These are phyloP conservation scores for Trachelus troglodyta DNA, from an alignment of 2,888 invertebrate species.

Conservation along the genomic window DNA sequence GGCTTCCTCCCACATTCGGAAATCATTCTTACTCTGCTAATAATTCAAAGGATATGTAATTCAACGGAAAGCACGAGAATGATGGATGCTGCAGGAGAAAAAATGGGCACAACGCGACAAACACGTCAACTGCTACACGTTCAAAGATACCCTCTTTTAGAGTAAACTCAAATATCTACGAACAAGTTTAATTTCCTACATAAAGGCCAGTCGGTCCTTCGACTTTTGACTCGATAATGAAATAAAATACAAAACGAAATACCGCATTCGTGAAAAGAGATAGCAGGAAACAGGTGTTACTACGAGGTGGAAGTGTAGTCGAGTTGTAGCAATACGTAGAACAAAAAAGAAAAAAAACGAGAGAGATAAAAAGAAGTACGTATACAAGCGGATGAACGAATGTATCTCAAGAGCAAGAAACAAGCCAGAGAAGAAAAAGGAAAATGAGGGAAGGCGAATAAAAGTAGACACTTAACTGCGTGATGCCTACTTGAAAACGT, in stretches of 20 bases:
- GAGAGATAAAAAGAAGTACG: neutral
- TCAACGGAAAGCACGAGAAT: neutral
- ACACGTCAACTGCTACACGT: no score
- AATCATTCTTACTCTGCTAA: neutral
- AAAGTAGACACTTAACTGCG: neutral
- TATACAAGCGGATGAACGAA: neutral
- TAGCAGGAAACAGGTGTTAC: no score
- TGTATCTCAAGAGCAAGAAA: neutral
- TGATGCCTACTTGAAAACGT: neutral
- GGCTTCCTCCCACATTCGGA: no score
- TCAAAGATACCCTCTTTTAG: no score
- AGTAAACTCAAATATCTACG: no score
- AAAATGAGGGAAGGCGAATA: neutral
- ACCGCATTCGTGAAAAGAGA: no score
- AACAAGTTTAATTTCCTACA: no score
- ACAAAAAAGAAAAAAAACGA: neutral
- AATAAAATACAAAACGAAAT: no score
- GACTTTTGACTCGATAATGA: no score
- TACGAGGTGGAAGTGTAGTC: no score
- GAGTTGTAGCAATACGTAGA: neutral
- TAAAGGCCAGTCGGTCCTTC: no score
- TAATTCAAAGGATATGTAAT: conserved; percentile 2
- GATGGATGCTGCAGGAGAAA: neutral
- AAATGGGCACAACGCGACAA: no score
- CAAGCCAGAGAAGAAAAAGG: neutral